These are phyloP conservation scores for Pterophyllum scalare DNA, from an alignment of 2,113 vertebrate species.

Conservation along the genomic window DNA sequence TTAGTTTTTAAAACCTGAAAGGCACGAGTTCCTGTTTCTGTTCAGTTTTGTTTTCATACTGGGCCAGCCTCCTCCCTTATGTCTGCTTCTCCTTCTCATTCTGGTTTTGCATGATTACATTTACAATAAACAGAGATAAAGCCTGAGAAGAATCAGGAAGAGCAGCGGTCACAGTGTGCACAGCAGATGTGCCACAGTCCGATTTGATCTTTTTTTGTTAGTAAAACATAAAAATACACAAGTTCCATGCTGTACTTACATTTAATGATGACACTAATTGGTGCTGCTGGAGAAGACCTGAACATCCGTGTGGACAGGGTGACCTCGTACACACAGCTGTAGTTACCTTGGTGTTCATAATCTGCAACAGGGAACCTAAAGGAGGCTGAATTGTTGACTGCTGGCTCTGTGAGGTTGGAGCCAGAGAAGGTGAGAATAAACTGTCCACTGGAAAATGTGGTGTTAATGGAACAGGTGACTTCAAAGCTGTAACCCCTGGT, in stretches of 20 bases:
- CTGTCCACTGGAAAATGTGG: neutral
- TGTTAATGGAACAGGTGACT: neutral
- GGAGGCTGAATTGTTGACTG: neutral
- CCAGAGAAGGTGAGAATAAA: neutral
- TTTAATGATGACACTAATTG: neutral
- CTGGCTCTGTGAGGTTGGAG: neutral
- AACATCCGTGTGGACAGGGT: neutral
- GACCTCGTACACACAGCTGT: neutral
- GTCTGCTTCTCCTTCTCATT: no score
- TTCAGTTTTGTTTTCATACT: no score
- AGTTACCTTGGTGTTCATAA: neutral
- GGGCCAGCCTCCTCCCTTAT: no score
- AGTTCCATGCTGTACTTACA: neutral
- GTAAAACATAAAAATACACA: neutral
- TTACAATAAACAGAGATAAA: no score
- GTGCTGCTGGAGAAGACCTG: fast-evolving
- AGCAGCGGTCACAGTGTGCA: neutral
- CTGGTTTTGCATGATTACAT: no score
- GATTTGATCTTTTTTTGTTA: fast-evolving
- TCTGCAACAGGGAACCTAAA: neutral
- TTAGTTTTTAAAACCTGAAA: no score
- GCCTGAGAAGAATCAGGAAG: no score
- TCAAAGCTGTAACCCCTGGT: fast-evolving
- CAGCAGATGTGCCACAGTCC: neutral
- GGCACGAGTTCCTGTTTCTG: no score